Conservation (phyloP, 2,113 vertebrate genomes). For the Hymenochirus boettgeri region DNA sequence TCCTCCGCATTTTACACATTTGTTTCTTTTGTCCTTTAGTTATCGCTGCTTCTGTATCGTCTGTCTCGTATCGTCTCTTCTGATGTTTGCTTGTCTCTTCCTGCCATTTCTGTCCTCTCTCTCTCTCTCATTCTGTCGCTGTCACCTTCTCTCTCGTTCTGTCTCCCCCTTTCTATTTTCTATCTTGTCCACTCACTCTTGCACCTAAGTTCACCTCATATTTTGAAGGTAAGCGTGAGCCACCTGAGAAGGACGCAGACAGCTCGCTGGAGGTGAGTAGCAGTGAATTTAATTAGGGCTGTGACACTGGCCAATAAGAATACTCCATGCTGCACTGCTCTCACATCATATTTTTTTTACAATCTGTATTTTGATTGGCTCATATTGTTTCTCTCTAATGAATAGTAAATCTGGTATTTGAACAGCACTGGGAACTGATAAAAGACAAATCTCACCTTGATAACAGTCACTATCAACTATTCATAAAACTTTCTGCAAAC, state of each 20-base stretch:
- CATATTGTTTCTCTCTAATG: background rate
- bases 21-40: background rate
- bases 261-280: conserved; percentile 94
- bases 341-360: conserved; percentile 41
- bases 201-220: conserved; percentile 42
- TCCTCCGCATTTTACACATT: background rate
- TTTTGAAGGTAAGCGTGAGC: conserved; percentile 84
- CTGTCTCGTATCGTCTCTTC: no score
- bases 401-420: no score
- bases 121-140: conserved; percentile 8
- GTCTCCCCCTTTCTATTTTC: background rate
- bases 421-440: background rate
- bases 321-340: conserved; percentile 62
- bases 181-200: conserved; percentile 19
- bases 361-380: conserved; percentile 8
- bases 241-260: conserved; percentile 78
- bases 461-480: background rate
- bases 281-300: conserved; percentile 66
- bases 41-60: conserved; percentile 5
- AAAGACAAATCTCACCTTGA: no score
- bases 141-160: background rate
- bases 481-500: no score
- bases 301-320: conserved; percentile 56
- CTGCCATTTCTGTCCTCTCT: conserved; percentile 4
- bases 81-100: no score